Conservation (phyloP, 1,140 invertebrate species). For the Drosophila mauritiana region DNA sequence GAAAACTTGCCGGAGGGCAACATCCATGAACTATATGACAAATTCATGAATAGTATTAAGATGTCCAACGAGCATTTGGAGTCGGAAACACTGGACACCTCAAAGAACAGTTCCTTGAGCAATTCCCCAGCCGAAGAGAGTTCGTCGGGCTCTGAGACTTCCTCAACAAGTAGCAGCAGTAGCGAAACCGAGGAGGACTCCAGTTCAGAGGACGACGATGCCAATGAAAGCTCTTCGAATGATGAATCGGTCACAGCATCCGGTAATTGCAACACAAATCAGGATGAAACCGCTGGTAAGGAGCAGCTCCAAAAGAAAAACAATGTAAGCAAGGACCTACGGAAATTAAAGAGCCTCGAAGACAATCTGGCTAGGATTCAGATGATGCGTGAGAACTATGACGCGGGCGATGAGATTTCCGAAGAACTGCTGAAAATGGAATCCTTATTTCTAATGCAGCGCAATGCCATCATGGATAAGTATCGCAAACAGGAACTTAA, state of each 20-base stretch:
- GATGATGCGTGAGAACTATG: slow-evolving; percentile 80
- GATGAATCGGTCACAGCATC: neutral
- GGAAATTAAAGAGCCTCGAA: slow-evolving; percentile 73
- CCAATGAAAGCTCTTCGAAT: slow-evolving; percentile 10
- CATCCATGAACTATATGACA: slow-evolving; percentile 78
- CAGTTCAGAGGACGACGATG: slow-evolving; percentile 38
- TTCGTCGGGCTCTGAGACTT: slow-evolving; percentile 41
- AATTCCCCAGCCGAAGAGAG: slow-evolving; percentile 56
- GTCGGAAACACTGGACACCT: neutral
- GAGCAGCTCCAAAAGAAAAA: slow-evolving; percentile 62
- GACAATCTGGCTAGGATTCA: slow-evolving; percentile 77
- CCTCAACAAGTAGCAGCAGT: slow-evolving; percentile 45
- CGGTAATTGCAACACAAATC: neutral
- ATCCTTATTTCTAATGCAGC: slow-evolving; percentile 71
- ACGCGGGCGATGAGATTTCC: slow-evolving; percentile 74
- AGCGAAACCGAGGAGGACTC: slow-evolving; percentile 33
- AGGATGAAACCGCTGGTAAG: slow-evolving; percentile 20
- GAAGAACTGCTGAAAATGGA: slow-evolving; percentile 82
- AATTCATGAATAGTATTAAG: slow-evolving; percentile 80
- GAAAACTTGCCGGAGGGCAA: slow-evolving; percentile 21
- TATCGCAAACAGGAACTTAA: slow-evolving; percentile 70
- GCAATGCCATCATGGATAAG: slow-evolving; percentile 79
- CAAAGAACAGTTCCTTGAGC: slow-evolving; percentile 52
- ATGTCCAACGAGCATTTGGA: slow-evolving; percentile 26
- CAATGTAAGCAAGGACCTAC: slow-evolving; percentile 70